Base-by-base conservation (phyloP, 2,888 invertebrate species). In the Blastobasis lacticolella region DNA sequence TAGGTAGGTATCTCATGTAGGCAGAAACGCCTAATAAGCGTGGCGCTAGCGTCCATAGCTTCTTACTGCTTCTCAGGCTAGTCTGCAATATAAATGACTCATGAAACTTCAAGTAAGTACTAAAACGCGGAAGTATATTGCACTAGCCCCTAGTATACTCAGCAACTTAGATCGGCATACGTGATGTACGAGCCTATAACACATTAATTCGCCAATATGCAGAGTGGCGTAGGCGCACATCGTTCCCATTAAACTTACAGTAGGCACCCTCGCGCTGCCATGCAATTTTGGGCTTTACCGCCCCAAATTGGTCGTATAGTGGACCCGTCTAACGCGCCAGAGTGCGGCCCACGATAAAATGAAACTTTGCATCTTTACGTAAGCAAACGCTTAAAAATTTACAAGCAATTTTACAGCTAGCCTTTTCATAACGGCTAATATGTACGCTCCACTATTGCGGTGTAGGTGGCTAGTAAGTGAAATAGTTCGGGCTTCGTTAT, bases 221-320 rank as follows among this genome's bases (percentile, higher is more conserved):
- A 52, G 57, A 65, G 60, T 69, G 65, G 64, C 54, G 48, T 54
- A 67, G 70, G 73, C 77, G 78, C 77, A 80, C 61, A 75, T 75
- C 78, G 78, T 78, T 73, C 74, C 75, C 77, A 81, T 82, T 81
- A 81, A 83, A 78, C 68, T 78, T 81, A 75, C 75, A 81, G 80
- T 76, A 71, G 64, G 23, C 57, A 52, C 58, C 58, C 63, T 59
- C 52, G 62, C 64, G 67, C 66, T 68, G 63, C 71, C 64, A 63
- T 23, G 23, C 23, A 23, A 23, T 23, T 23, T 57, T 57, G 61
- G 65, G 68, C 66, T 75, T 76, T 75, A 74, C 64, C 59, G 64
- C 68, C 53, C 54, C 43, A 50, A 54, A 50, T 54, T 50, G 48
- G 53, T 49, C 57, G 58, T 56, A 60, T 57, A 59, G 62, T 61